Conservation (phyloP, 2,888 invertebrate genomes). For the Steinernema hermaphroditum region DNA sequence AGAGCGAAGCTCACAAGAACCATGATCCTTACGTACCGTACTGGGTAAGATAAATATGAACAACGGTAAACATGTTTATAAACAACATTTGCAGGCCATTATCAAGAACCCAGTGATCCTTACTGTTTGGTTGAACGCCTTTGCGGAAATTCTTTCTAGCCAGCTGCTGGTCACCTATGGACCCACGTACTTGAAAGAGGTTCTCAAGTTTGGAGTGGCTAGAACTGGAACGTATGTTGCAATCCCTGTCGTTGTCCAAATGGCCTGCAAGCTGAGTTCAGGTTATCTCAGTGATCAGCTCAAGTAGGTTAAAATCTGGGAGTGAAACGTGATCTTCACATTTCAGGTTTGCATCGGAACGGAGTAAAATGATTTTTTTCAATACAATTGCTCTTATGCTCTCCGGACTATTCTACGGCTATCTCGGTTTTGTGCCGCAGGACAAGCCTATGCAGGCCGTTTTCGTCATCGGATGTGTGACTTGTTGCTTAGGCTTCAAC, state of each 20-base stretch:
- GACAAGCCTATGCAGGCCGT: background rate
- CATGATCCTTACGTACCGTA: slow-evolving; percentile 48
- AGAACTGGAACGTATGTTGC: slow-evolving; percentile 36
- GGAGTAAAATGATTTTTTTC: slow-evolving; percentile 11
- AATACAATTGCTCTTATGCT: slow-evolving; percentile 18
- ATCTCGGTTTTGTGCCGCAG: slow-evolving; percentile 2
- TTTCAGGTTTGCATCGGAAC: slow-evolving; percentile 12
- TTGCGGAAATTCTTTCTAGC: slow-evolving; percentile 32
- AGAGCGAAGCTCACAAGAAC: slow-evolving; percentile 47
- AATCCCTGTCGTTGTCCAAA: slow-evolving; percentile 35
- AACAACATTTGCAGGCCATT: slow-evolving; percentile 28
- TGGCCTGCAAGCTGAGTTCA: slow-evolving; percentile 37
- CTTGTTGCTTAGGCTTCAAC: slow-evolving; percentile 26
- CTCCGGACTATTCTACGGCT: slow-evolving; percentile 6
- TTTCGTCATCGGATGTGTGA: background rate
- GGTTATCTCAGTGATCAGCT: slow-evolving; percentile 41
- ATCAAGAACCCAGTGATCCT: slow-evolving; percentile 32
- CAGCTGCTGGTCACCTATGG: slow-evolving; percentile 14
- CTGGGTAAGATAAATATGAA: slow-evolving; percentile 34
- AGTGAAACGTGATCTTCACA: no score
- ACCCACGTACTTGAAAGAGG: slow-evolving; percentile 21
- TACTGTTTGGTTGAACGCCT: slow-evolving; percentile 36
- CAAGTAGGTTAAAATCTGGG: slow-evolving; percentile 35
- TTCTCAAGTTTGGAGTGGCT: slow-evolving; percentile 35
- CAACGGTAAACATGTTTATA: background rate